Percentiles rank a stretch among this genome's conserved stretches.
Conservation (phyloP, 2,888 invertebrate genomes). For the Ligdia adustata region DNA sequence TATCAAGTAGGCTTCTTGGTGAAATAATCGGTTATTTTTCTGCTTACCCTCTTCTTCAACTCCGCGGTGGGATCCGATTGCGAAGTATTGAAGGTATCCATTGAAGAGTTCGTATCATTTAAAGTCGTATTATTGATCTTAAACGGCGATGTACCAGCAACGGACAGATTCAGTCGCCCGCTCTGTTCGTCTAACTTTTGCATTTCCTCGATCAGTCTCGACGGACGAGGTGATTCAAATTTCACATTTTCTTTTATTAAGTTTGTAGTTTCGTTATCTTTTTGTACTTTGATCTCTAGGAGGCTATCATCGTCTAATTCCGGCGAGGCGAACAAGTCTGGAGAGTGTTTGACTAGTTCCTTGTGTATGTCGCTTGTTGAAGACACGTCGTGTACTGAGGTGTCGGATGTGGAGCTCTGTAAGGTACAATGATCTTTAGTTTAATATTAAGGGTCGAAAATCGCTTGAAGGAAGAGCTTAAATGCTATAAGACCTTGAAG, state of each 20-base stretch:
- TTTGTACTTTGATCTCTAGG: constrained; percentile 33
- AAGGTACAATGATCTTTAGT: constrained; percentile 28
- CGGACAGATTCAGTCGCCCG: constrained; percentile 49
- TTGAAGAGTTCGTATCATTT: constrained; percentile 27
- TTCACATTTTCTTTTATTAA: constrained; percentile 10
- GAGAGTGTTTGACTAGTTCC: constrained; percentile 27
- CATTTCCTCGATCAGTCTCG: constrained; percentile 57
- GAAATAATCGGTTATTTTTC: constrained; percentile 76
- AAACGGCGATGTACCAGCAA: constrained; percentile 44
- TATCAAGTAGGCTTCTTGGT: constrained; percentile 57
- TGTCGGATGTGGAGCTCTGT: constrained; percentile 45
- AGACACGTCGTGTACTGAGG: constrained; percentile 8
- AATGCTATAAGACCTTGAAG: too few species aligned
- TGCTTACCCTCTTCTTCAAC: constrained; percentile 60
- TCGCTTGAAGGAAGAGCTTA: too few species aligned
- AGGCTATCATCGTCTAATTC: constrained; percentile 46
- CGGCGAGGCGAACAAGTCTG: constrained; percentile 61
- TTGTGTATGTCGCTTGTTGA: constrained; percentile 1
- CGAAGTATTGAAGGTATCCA: constrained; percentile 33
- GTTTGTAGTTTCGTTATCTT: constrained; percentile 2
- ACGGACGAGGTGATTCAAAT: constrained; percentile 28
- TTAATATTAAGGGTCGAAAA: background rate
- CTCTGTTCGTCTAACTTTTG: constrained; percentile 55
- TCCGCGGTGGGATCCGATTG: constrained; percentile 49
- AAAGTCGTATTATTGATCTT: constrained; percentile 28